These are phyloP conservation scores for Aphaenogaster floridana DNA, from an alignment of 1,140 invertebrate genomes.

Conservation along the genomic window DNA sequence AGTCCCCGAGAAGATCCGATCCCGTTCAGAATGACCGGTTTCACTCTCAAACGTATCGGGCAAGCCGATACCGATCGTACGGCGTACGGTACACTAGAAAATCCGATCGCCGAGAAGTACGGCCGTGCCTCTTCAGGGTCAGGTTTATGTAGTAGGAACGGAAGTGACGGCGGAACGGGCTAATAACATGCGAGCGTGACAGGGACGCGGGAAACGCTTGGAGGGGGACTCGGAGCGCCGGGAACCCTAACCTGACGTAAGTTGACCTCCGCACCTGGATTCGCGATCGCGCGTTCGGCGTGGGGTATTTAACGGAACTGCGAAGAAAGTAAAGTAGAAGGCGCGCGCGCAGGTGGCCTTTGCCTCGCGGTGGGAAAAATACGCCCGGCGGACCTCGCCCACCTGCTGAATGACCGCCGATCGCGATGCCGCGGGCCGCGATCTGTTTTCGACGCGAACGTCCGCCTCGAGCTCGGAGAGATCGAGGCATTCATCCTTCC, in stretches of 20 bases:
- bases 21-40: constrained; percentile 68
- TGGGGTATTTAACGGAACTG: constrained; percentile 79
- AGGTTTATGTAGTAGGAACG: constrained; percentile 15
- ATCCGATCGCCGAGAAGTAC: constrained; percentile 3
- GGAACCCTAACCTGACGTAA: constrained; percentile 79
- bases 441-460: not conserved
- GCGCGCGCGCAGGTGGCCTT: constrained; percentile 70
- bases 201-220: constrained; percentile 34
- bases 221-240: constrained; percentile 63
- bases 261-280: constrained; percentile 80
- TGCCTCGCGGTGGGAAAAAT: constrained; percentile 63
- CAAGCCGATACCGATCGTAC: constrained; percentile 33
- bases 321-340: constrained; percentile 80
- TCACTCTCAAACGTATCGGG: constrained; percentile 71
- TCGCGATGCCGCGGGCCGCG: not conserved
- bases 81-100: constrained; percentile 62
- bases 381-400: constrained; percentile 43
- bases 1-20: constrained; percentile 25
- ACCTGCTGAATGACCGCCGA: constrained; percentile 21
- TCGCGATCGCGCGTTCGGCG: constrained; percentile 77
- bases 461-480: not conserved
- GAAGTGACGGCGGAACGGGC: constrained; percentile 47
- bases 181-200: constrained; percentile 60
- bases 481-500: not conserved
- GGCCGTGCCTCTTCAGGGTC: constrained; percentile 3